A percentile compares a stretch with the other conserved stretches of the same genome.
phyloP scores from a whole-genome alignment of 2,113 vertebrate genomes.

The Carassius auratus region DNA sequence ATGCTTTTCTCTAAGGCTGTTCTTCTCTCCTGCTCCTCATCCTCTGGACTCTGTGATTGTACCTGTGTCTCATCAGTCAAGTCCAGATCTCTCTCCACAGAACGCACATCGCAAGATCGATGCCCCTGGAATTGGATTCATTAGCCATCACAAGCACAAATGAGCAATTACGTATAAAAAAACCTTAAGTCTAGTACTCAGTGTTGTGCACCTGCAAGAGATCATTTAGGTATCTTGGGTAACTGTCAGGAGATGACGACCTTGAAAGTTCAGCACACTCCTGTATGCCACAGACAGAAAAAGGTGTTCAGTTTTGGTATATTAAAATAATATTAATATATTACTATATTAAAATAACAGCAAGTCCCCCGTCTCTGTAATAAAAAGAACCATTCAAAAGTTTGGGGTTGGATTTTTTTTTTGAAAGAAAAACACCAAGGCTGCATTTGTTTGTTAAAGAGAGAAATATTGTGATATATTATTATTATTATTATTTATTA shows the following conservation, averaged over 20 bases:
- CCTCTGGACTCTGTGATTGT: slow-evolving; percentile 66
- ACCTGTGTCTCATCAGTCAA: slow-evolving; percentile 69
- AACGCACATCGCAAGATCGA: slow-evolving; percentile 64
- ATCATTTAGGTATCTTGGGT: slow-evolving; percentile 28
- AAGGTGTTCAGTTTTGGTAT: not conserved
- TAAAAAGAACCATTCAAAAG: not conserved
- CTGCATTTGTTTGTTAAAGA: not conserved
- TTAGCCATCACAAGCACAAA: slow-evolving; percentile 7
- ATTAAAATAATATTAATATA: no score
- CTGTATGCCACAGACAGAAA: slow-evolving; percentile 5
- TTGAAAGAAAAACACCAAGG: not conserved
- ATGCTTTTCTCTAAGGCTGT: slow-evolving; percentile 86
- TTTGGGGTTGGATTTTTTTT: not conserved
- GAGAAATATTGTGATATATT: not conserved
- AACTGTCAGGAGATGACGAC: slow-evolving; percentile 4
- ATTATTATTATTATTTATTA: not conserved
- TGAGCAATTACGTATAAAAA: not conserved
- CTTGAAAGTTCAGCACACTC: not conserved
- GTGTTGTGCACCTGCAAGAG: slow-evolving; percentile 25
- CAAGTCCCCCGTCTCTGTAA: not conserved
- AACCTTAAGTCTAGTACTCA: not conserved
- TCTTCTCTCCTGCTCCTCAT: slow-evolving; percentile 79
- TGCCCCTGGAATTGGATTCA: slow-evolving; percentile 65
- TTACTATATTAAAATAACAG: not conserved
- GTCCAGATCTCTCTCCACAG: slow-evolving; percentile 57